These are phyloP conservation scores for Phataginus tetradactyla DNA, from an alignment of 2,797 vertebrate genomes.

Conservation along the genomic window DNA sequence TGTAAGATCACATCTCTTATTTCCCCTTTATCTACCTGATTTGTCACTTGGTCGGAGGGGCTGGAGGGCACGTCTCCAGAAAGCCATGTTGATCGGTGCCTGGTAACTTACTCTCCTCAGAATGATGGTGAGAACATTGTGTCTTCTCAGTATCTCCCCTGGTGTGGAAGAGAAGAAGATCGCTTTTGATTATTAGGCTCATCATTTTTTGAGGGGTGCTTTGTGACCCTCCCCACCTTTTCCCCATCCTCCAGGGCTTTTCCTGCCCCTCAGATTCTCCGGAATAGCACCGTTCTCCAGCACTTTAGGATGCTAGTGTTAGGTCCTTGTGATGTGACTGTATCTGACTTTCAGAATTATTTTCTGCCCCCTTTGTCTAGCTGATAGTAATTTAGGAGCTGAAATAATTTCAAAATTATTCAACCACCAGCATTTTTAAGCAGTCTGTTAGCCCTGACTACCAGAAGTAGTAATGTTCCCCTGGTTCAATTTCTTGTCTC, in stretches of 20 bases:
- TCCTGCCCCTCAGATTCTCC: not conserved
- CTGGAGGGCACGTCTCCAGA: not conserved
- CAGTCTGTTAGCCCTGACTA: not conserved
- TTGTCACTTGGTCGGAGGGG: not conserved
- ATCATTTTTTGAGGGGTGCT: not conserved
- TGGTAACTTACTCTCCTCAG: constrained; percentile 41
- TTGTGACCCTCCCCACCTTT: not conserved
- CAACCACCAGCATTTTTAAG: not conserved
- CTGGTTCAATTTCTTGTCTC: not conserved
- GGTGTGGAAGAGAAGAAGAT: not conserved
- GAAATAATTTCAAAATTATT: constrained; percentile 6
- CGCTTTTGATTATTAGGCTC: not conserved
- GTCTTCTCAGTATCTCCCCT: not conserved
- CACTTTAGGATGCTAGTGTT: not conserved
- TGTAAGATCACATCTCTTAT: constrained; percentile 44
- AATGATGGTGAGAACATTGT: not conserved
- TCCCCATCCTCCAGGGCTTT: not conserved
- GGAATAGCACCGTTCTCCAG: not conserved
- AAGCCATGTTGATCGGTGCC: constrained; percentile 33
- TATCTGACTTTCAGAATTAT: not conserved
- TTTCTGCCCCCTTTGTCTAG: not conserved
- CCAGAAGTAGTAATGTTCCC: not conserved
- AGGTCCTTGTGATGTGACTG: not conserved
- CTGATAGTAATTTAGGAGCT: not conserved
- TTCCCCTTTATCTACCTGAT: constrained; percentile 45